Evolutionary conservation across 2,888 invertebrate species (phyloP), one percentile per base, ranked within the genome.

Genomic region (Drosophila parthenogenetica): DNA sequence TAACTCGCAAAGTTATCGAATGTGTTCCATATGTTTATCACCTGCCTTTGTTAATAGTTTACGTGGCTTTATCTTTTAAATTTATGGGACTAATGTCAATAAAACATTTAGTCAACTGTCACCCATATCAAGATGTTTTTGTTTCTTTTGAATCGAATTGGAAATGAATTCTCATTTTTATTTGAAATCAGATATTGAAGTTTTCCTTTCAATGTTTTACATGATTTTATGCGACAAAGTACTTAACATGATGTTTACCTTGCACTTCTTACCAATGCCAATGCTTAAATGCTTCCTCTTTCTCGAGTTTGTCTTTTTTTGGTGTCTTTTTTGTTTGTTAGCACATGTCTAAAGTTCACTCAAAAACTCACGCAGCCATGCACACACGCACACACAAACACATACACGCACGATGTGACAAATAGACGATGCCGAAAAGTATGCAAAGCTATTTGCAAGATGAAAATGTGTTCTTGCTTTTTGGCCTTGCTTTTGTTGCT

Each of bases 381-480:
- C 13, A 13, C 35, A 35, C 13, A 11, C 35, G 11, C 29, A 40
- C 42, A 25, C 40, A 29, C 8, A 8, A 3, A 32, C 45, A 17
- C 25, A 35, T 45, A 32, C 46, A 11, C 17, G 54, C 67, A 43
- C 73, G 46, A 25, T 42, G 40, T 48, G 17, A 17, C 37, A 45
- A 25, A 39, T 51, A 39, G 37, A 45, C 25, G 40, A 2, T 13
- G 50, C 37, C 45, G 45, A 63, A 67, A 78, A 78, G 78, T 69
- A 78, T 73, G 69, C 65, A 46, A 73, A 69, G 59, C 58, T 70
- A 66, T 78, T 73, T 54, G 53, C n/a, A 39, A 39, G 50, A 35
- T 17, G 45, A 39, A 25, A 61, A 58, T 40, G 37, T 40, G 22
- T 46, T 37, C 14, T 32, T 61, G 25, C 14, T 61, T n/a, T 45